Percentiles rank a stretch among this genome's conserved stretches.
These are phyloP conservation scores for Bergia puertoricense DNA, from an alignment of 92 coral and sea anemone genomes.

Conservation along the genomic window DNA sequence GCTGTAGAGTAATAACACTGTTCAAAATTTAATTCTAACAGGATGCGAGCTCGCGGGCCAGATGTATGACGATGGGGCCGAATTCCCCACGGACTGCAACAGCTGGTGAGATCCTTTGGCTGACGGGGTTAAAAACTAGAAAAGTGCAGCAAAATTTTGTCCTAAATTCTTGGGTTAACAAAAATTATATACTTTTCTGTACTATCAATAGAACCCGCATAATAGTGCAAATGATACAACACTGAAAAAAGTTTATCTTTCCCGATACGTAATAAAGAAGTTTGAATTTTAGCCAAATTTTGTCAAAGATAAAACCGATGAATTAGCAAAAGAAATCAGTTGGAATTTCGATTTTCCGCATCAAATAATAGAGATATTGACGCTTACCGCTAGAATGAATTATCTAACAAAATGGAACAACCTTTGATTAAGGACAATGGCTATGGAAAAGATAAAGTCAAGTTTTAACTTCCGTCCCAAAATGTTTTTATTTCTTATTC, in stretches of 20 bases:
- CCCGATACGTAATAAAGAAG: too few relatives aligned
- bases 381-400: too few relatives aligned
- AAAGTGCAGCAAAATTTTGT: neutral
- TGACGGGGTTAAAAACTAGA: neutral
- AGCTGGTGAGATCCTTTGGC: slow-evolving; percentile 66
- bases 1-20: neutral
- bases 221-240: too few relatives aligned
- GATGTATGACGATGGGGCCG: slow-evolving; percentile 72
- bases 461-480: neutral
- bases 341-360: too few relatives aligned
- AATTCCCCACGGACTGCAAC: slow-evolving; percentile 81
- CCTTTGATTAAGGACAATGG: neutral
- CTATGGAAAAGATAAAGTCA: neutral
- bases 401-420: too few relatives aligned
- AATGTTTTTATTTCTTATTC: neutral
- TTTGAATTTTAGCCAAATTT: too few relatives aligned
- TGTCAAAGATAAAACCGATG: too few relatives aligned
- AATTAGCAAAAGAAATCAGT: too few relatives aligned
- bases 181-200: too few relatives aligned
- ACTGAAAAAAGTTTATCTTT: too few relatives aligned
- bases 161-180: neutral
- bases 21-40: slow-evolving; percentile 7
- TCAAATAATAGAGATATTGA: too few relatives aligned
- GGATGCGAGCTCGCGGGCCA: slow-evolving; percentile 74
- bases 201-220: too few relatives aligned